These are phyloP conservation scores for Meteorus colon DNA, from an alignment of 2,888 invertebrate species.

Conservation along the genomic window DNA sequence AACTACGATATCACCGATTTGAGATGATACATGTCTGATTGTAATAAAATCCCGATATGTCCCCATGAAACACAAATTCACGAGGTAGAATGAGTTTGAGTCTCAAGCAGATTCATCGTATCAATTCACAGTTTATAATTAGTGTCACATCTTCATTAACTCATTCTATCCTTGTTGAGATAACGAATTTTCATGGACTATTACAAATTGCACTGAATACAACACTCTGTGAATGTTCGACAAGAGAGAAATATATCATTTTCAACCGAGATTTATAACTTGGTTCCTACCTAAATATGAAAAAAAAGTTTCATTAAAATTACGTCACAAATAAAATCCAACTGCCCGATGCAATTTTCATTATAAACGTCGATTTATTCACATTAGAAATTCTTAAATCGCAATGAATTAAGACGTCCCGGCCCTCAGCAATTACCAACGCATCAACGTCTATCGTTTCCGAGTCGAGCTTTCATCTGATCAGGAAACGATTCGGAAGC, in stretches of 20 bases:
- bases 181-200: neutral
- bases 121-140: neutral
- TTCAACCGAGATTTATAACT: no score
- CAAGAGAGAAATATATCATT: no score
- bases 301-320: no score
- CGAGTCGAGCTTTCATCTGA: no score
- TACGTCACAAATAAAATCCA: no score
- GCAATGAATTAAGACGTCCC: neutral
- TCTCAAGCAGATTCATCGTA: neutral
- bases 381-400: no score
- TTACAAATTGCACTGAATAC: neutral
- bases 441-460: constrained; percentile 3
- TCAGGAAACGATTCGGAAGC: no score
- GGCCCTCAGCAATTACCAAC: neutral
- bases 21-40: neutral
- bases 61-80: constrained; percentile 18
- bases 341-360: no score
- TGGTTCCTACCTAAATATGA: no score
- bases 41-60: constrained; percentile 20
- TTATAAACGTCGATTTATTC: no score
- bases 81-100: neutral
- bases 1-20: neutral
- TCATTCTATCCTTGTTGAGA: neutral
- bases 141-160: constrained; percentile 26
- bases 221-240: no score